Conservation (phyloP, 2,113 vertebrate genomes). For the Myotis lucifugus region DNA sequence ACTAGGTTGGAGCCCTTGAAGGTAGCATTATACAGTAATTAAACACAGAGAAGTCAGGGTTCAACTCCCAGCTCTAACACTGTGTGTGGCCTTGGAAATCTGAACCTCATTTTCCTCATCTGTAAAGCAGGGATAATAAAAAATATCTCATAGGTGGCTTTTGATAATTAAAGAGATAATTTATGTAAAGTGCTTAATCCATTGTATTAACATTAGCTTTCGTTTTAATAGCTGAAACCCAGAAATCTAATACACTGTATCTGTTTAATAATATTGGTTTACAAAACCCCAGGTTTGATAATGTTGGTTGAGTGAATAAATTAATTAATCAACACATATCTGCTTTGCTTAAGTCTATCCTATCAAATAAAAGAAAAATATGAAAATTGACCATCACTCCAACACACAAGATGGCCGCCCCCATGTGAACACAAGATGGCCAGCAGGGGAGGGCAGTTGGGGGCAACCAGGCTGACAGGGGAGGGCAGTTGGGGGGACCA, state of each 20-base stretch:
- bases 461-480: no score
- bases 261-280: neutral
- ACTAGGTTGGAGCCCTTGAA: neutral
- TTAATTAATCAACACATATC: neutral
- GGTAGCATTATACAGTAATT: neutral
- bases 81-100: neutral
- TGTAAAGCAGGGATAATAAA: constrained; percentile 1
- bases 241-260: neutral
- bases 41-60: neutral
- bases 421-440: no score
- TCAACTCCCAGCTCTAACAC: neutral
- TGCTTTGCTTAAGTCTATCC: neutral
- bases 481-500: no score
- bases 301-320: neutral
- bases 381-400: no score
- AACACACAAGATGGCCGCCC: no score
- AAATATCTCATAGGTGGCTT: neutral
- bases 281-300: neutral
- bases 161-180: constrained; percentile 54
- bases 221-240: constrained; percentile 19
- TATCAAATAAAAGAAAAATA: no score
- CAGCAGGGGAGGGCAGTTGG: no score
- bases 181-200: neutral
- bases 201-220: constrained; percentile 35
- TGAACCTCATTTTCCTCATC: neutral